phyloP scores from a whole-genome alignment of 2,888 invertebrate genomes.

The Arrhopalites spinosus region DNA sequence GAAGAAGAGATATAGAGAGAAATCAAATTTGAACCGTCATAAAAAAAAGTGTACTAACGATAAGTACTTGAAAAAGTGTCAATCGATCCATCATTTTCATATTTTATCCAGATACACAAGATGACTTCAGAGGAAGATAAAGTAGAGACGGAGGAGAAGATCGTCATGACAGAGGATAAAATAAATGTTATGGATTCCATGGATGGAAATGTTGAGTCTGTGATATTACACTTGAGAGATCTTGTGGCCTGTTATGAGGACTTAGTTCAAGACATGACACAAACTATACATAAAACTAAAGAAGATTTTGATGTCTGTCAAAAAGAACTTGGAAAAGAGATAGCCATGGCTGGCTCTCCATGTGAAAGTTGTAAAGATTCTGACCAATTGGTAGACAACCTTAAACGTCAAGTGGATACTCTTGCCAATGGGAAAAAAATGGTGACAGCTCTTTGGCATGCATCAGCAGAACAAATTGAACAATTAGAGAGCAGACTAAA shows the following conservation, averaged over 20 bases:
- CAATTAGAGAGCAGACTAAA: slow-evolving; percentile 30
- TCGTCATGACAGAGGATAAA: not conserved
- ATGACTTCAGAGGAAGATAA: too few relatives aligned
- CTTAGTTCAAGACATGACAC: slow-evolving; percentile 41
- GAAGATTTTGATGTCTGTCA: slow-evolving; percentile 17
- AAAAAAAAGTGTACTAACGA: too few relatives aligned
- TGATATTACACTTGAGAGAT: slow-evolving; percentile 20
- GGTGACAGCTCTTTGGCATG: slow-evolving; percentile 32
- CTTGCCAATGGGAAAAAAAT: slow-evolving; percentile 27
- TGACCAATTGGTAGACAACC: slow-evolving; percentile 20
- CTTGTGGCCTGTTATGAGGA: slow-evolving; percentile 37
- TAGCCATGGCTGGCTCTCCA: not conserved
- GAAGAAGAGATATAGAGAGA: too few relatives aligned
- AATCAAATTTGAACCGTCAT: too few relatives aligned
- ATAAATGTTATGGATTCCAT: not conserved
- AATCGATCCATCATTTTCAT: too few relatives aligned
- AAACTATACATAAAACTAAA: slow-evolving; percentile 25
- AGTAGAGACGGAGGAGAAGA: too few relatives aligned
- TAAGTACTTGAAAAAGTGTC: too few relatives aligned
- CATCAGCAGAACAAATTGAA: slow-evolving; percentile 38
- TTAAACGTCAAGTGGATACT: slow-evolving; percentile 33
- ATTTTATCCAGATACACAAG: too few relatives aligned
- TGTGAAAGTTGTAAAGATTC: slow-evolving; percentile 29
- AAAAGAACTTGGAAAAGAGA: not conserved
- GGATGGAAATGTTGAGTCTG: not conserved